These are phyloP conservation scores for Parotocinclus haroldoi DNA, from an alignment of 2,797 vertebrate genomes.

Conservation along the genomic window DNA sequence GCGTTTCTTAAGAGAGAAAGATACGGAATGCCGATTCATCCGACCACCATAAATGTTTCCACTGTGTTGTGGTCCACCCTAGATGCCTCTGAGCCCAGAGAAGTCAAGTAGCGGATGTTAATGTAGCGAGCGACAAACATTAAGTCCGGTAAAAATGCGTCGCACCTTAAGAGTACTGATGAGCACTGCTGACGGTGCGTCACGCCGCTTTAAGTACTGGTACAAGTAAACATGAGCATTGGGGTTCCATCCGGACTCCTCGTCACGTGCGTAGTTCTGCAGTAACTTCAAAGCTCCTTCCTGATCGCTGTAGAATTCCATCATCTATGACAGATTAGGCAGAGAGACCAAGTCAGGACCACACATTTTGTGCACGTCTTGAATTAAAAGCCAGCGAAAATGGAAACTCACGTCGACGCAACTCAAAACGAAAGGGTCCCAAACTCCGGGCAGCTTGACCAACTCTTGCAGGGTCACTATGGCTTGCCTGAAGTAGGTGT, in stretches of 20 bases:
- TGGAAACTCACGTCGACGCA: conserved; percentile 81
- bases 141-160: no score
- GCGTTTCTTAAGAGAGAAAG: no score
- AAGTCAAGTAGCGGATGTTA: no score
- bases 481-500: conserved; percentile 78
- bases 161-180: conserved; percentile 79
- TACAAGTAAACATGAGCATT: conserved; percentile 89
- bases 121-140: no score
- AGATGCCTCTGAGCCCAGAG: no score
- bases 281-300: conserved; percentile 73
- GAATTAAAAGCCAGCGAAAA: neutral
- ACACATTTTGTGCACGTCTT: no score
- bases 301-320: conserved; percentile 81
- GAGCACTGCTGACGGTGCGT: conserved; percentile 61
- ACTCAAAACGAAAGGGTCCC: conserved; percentile 86
- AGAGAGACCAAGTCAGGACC: neutral
- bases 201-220: conserved; percentile 75
- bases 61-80: no score
- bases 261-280: conserved; percentile 81
- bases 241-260: conserved; percentile 83
- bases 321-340: conserved; percentile 67
- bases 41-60: no score
- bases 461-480: conserved; percentile 74
- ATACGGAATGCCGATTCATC: no score
- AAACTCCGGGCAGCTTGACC: conserved; percentile 81